Evolutionary conservation across 2,888 invertebrate species (phyloP), one percentile per base, ranked within the genome.

Genomic region (Glomeris marginata): DNA sequence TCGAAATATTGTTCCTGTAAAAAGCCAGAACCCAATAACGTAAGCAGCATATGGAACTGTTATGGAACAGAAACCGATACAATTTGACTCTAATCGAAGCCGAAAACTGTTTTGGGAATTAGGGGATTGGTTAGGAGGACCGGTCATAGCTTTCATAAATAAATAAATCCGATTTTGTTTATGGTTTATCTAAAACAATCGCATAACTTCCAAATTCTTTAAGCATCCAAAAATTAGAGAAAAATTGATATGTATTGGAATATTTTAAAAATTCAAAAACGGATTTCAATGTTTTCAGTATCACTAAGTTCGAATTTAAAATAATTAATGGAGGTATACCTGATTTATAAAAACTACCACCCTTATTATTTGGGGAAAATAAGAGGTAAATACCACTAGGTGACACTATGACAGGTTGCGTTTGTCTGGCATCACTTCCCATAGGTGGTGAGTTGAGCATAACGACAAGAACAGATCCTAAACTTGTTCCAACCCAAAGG

Each of bases 401-500:
- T 64, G 88, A 81, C 60, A 91, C 80, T 62, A 83, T 80, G 43
- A 88, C 85, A 48, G 87, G 85, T 66, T 88, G 87, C 57, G 83
- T 78, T 65, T 81, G 79, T 63, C 90, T 73, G 58, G 77, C 75
- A 66, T 91, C 90, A 36, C 11, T 18, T 48, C 80, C 74, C 62
- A 83, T 80, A 53, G 83, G 79, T 2, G 71, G 70, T 57, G 76
- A 64, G 66, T 77, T 82, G 65, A 97, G 79, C 68, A 84, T 80
- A 69, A 97, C 80, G 56, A 92, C 90, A 63, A 97, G 77, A 66
- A 94, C 87, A 52, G 95, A 92, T 61, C 98, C 98, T 62, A 88
- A 76, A 69, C 90, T 91, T 59, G 95, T 97, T 62, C 98, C 97
- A 62, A 97, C 82, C 97, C 97, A 98, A 58, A 98, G 73, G 60